A percentile compares a stretch with the other conserved stretches of the same genome.
Conservation (phyloP, 2,888 invertebrate genomes). For the Opisthograptis luteolata region DNA sequence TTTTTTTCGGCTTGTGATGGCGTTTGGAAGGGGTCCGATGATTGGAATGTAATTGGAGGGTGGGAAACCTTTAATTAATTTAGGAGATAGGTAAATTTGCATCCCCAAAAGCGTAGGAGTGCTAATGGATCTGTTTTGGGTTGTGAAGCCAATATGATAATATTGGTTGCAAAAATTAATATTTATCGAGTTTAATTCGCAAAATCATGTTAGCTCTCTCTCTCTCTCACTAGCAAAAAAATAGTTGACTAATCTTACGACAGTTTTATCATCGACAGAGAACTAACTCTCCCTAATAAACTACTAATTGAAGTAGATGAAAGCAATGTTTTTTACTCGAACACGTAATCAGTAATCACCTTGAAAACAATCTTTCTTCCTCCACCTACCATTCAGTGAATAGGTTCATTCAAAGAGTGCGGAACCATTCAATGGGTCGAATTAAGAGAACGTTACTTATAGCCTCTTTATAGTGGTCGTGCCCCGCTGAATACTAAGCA, state of each 20-base stretch:
- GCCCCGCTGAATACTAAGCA: conserved; percentile 14
- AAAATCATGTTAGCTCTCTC: no score
- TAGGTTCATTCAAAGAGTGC: neutral
- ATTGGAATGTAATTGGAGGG: conserved; percentile 23
- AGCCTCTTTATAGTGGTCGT: neutral
- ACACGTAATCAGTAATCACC: no score
- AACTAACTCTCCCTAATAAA: no score
- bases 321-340: no score
- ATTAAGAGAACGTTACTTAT: conserved; percentile 9
- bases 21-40: conserved; percentile 6
- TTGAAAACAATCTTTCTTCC: neutral
- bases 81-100: conserved; percentile 17
- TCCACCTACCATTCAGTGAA: no score
- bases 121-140: conserved; percentile 23
- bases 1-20: neutral
- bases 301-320: no score
- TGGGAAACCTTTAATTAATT: conserved; percentile 14
- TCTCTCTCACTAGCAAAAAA: no score
- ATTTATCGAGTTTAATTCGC: no score
- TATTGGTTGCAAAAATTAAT: no score
- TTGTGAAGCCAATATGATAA: conserved; percentile 9
- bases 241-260: no score
- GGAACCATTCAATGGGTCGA: conserved; percentile 10
- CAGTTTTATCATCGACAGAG: no score
- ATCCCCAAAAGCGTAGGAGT: conserved; percentile 4